Percentiles rank a stretch among this genome's conserved stretches.
phyloP scores from a whole-genome alignment of 2,113 vertebrate species.

The Phalacrocorax aristotelis region DNA sequence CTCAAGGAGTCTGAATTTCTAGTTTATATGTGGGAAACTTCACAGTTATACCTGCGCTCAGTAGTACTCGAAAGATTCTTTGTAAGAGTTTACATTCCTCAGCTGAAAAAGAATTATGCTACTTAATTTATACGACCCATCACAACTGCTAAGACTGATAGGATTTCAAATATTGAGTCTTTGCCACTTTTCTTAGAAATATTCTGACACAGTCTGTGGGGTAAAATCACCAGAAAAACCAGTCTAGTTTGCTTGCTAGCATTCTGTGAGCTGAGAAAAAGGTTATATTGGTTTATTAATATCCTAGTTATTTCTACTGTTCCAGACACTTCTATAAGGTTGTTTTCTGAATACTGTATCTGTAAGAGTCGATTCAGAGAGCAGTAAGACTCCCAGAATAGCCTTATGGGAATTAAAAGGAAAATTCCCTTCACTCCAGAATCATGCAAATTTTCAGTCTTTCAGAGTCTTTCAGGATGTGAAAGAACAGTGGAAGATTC shows the following conservation, averaged over 20 bases:
- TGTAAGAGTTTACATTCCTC: background rate
- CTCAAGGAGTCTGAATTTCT: background rate
- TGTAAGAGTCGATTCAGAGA: background rate
- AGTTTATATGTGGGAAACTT: background rate
- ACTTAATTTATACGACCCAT: background rate
- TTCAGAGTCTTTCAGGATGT: background rate
- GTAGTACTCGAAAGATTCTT: background rate
- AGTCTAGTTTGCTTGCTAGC: background rate
- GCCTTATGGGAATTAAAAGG: background rate
- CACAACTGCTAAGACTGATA: background rate
- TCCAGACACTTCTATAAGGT: background rate
- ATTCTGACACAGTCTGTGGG: background rate
- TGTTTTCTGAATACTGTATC: background rate
- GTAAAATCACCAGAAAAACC: background rate
- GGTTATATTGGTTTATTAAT: background rate
- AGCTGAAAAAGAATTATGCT: background rate
- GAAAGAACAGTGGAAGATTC: background rate
- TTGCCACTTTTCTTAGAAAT: background rate
- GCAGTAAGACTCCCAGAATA: background rate
- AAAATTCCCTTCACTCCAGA: background rate
- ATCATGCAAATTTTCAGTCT: background rate
- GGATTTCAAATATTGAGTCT: background rate
- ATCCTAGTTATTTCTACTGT: background rate
- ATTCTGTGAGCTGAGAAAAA: background rate
- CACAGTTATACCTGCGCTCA: accelerated